phyloP scores from a whole-genome alignment of 1,140 invertebrate species.

The Diabrotica undecimpunctata region DNA sequence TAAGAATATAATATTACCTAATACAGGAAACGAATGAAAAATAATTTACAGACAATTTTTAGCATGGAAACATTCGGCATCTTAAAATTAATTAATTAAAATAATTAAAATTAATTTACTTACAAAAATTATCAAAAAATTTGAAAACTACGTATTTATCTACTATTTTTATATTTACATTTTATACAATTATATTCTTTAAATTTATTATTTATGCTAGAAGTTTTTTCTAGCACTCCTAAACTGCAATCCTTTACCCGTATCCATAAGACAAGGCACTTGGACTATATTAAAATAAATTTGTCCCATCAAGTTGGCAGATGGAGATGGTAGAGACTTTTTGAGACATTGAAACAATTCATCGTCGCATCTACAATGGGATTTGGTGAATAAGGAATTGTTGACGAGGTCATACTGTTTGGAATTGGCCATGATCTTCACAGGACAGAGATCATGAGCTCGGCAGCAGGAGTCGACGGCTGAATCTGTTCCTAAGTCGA shows the following conservation, averaged over 20 bases:
- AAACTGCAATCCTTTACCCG: constrained; percentile 43
- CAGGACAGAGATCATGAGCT: constrained; percentile 75
- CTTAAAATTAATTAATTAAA: too few species aligned
- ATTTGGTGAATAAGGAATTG: constrained; percentile 81
- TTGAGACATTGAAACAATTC: constrained; percentile 80
- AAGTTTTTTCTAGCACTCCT: constrained; percentile 37
- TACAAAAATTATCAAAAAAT: too few species aligned
- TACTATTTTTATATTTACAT: background rate
- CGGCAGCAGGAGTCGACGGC: constrained; percentile 79
- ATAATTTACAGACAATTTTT: too few species aligned
- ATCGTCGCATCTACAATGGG: constrained; percentile 81
- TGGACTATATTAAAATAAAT: constrained; percentile 84
- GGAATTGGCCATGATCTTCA: constrained; percentile 70
- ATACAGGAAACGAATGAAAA: too few species aligned
- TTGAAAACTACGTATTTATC: too few species aligned
- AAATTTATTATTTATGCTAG: constrained; percentile 16
- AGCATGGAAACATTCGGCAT: too few species aligned
- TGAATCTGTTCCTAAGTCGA: constrained; percentile 70
- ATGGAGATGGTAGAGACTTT: constrained; percentile 59
- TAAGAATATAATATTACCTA: too few species aligned
- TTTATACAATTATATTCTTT: background rate
- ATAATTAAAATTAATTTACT: too few species aligned
- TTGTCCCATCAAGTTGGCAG: constrained; percentile 74
- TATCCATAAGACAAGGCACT: constrained; percentile 71
- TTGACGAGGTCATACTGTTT: constrained; percentile 78